Conservation (phyloP, 1,140 invertebrate species). For the Drosophila quadrilineata region DNA sequence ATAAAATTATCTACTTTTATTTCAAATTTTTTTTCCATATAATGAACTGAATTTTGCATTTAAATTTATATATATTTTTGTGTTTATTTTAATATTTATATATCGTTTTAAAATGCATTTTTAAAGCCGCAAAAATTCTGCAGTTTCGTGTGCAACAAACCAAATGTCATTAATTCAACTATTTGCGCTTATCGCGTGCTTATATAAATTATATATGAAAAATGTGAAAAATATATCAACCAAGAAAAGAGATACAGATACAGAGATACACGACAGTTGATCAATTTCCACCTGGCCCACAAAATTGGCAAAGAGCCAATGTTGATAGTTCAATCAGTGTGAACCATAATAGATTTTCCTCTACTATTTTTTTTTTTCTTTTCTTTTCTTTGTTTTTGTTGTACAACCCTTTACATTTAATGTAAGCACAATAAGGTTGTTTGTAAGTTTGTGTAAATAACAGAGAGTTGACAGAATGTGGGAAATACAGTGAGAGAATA, state of each 20-base stretch:
- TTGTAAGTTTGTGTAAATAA: slow-evolving; percentile 37
- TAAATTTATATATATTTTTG: too few relatives aligned
- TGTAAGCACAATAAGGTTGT: too few relatives aligned
- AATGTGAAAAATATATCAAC: slow-evolving; percentile 11
- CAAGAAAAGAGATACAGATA: not conserved
- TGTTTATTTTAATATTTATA: too few relatives aligned
- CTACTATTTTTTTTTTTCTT: too few relatives aligned
- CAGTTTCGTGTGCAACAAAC: too few relatives aligned
- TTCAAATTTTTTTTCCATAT: too few relatives aligned
- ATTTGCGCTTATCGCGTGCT: slow-evolving; percentile 4
- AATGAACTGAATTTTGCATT: too few relatives aligned
- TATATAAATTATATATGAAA: not conserved
- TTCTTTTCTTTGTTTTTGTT: too few relatives aligned
- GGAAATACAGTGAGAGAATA: not conserved
- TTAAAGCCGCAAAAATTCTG: too few relatives aligned
- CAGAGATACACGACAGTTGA: slow-evolving; percentile 16
- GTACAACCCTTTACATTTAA: slow-evolving; percentile 35
- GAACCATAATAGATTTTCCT: slow-evolving; percentile 34
- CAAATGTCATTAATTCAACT: slow-evolving; percentile 3
- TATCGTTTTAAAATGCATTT: too few relatives aligned
- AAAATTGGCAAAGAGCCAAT: slow-evolving; percentile 27
- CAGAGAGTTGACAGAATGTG: not conserved
- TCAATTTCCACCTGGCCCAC: slow-evolving; percentile 35
- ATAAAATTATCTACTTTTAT: too few relatives aligned
- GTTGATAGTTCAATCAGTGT: slow-evolving; percentile 31